Base-by-base conservation (phyloP, 1,140 invertebrate genomes). In the Calycopis cecrops region DNA sequence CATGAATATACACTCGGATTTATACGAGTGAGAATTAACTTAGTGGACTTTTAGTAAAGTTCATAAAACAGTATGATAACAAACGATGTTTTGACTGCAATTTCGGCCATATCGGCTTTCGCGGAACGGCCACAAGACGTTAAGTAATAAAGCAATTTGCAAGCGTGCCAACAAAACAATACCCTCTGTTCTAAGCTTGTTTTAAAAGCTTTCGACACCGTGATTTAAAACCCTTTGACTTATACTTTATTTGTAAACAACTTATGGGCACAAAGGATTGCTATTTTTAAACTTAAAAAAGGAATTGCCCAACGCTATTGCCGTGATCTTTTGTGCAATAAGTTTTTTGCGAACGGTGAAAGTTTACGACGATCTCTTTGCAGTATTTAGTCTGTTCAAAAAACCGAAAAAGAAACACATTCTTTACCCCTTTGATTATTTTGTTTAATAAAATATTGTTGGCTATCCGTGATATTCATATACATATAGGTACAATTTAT, bases 201-300 rank as follows among this genome's bases (percentile, higher is more conserved):
- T 87, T 84, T 76, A 76, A 85, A 79, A 84, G 75, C 82, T 87
- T 80, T 84, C 80, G 72, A 84, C 81, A 64, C 76, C 64, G 73
- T 85, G 81, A 87, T 87, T 85, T 87, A 87, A 85, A 84, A 85
- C 82, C 84, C 84, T 87, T 85, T 84, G 81, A 81, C 72, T 78
- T 71, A 74, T 63, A 73, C 72, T 64, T 74, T 84, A 79, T 84
- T 85, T 82, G 84, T 85, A 87, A 87, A 87, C 84, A 87, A 72
- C 63, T 62, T 64, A 56, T 63, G 55, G 67, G 69, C 67, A 87
- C 79, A 87, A 87, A 87, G 79, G 79, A 69, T 71, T 58, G 71
- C 66, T 76, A 79, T 80, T 75, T 73, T 74, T 58, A 64, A n/a
- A 69, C 71, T 63, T 74, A 71, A 65, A 78, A 71, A 62, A 72